phyloP scores from a whole-genome alignment of 2,797 vertebrate species.

The Avahi laniger region DNA sequence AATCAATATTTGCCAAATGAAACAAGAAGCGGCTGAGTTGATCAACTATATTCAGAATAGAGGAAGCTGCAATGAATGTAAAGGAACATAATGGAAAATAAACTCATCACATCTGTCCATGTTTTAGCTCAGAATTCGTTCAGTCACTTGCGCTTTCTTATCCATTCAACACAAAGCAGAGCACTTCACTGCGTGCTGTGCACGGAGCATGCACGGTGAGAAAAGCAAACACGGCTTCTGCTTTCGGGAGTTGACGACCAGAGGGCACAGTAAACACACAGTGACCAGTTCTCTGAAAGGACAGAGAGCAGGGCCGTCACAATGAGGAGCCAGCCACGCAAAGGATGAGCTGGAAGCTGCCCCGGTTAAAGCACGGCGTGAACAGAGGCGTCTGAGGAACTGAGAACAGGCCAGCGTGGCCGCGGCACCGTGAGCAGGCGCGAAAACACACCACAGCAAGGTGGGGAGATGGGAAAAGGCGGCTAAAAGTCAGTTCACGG shows the following conservation, averaged over 20 bases:
- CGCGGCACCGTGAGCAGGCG: neutral
- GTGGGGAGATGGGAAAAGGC: neutral
- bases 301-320: no score
- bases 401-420: no score
- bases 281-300: no score
- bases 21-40: neutral
- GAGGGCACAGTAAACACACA: neutral
- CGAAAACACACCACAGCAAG: neutral
- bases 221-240: neutral
- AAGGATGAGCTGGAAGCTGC: no score
- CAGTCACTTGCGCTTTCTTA: neutral
- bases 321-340: no score
- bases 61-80: neutral
- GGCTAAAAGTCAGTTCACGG: neutral
- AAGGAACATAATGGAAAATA: neutral
- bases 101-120: neutral
- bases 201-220: neutral
- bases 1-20: neutral
- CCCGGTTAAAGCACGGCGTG: no score
- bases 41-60: neutral
- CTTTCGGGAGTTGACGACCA: neutral
- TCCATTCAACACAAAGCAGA: neutral
- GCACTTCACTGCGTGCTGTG: neutral
- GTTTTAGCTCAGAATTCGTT: constrained; percentile 28
- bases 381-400: no score